These are phyloP conservation scores for Dryobates pubescens DNA, from an alignment of 2,797 vertebrate species.

Conservation along the genomic window DNA sequence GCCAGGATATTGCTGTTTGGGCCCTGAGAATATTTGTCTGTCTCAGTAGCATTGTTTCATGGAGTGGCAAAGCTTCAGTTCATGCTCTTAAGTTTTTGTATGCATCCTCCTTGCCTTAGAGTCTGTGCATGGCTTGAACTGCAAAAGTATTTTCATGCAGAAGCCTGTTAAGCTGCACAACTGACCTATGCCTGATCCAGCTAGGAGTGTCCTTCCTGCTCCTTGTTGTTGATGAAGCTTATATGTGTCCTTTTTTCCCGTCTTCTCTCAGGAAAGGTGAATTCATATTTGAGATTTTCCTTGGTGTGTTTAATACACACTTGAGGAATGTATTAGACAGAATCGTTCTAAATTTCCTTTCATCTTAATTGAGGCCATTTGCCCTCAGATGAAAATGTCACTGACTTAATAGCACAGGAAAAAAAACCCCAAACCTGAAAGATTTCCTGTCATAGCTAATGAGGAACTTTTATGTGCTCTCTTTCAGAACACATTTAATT, in stretches of 20 bases:
- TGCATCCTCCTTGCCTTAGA: background rate
- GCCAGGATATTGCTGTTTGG: background rate
- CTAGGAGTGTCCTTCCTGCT: background rate
- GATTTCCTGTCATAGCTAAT: background rate
- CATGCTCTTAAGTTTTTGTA: background rate
- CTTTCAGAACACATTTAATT: background rate
- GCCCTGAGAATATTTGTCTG: background rate
- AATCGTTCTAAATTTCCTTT: conserved; percentile 9
- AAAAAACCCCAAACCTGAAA: background rate
- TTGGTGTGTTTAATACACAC: background rate
- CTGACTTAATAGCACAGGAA: background rate
- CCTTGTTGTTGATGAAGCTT: background rate
- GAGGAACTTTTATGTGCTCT: background rate
- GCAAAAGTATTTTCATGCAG: background rate
- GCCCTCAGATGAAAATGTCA: background rate
- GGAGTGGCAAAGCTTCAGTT: background rate
- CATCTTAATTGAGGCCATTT: background rate
- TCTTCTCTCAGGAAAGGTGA: background rate
- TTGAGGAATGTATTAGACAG: background rate
- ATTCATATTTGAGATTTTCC: background rate
- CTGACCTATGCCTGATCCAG: background rate
- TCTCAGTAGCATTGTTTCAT: background rate
- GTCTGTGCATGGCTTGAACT: background rate
- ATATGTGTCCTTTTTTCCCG: background rate
- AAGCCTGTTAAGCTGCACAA: background rate